Evolutionary conservation across 2,113 vertebrate genomes (phyloP), one percentile per base, ranked within the genome.

Genomic region (Oryzias melastigma): DNA sequence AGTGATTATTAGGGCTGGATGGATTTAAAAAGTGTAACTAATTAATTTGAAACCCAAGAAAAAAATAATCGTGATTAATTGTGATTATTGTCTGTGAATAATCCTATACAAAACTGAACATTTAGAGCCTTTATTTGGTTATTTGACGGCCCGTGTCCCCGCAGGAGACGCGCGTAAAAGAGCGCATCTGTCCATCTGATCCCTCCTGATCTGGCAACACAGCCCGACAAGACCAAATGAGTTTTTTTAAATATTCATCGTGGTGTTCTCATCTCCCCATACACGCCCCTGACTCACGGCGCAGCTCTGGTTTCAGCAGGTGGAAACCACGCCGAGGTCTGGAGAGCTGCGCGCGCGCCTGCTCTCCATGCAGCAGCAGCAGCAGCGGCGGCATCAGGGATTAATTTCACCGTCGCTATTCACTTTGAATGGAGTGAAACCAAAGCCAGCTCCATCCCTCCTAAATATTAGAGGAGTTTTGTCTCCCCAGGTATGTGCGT

Each of bases 241-340:
- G 73, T 53, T 56, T 87, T 61, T 89, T 95, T 76, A 95, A 95
- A 94, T 92, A 95, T 95, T 92, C 71, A 95, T 92, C 18, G 80
- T 65, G 78, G 65, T 59, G 77, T 78, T 55, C 75, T 89, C 80
- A 50, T 85, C 71, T 87, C 77, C 79, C 40, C 60, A 58, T 71
- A 45, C 74, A 45, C 78, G 48, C 65, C 55, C 53, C 70, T 57
- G 65, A 81, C 79, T 63, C 73, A 60, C 78, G 75, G 62, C 35
- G 40, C 54, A 73, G 85, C 85, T 94, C 85, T 68, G 52, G 85
- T 93, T 92, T 92, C 93, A 81, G 60, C 88, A 89, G 88, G 86
- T 91, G 86, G 82, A 81, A 85, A 77, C 75, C 84, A 72, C 79
- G 80, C 78, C 67, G 66, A 25, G 57, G 60, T 54, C 57, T 24